phyloP scores from a whole-genome alignment of 2,797 vertebrate species.

The Gymnothorax javanicus region DNA sequence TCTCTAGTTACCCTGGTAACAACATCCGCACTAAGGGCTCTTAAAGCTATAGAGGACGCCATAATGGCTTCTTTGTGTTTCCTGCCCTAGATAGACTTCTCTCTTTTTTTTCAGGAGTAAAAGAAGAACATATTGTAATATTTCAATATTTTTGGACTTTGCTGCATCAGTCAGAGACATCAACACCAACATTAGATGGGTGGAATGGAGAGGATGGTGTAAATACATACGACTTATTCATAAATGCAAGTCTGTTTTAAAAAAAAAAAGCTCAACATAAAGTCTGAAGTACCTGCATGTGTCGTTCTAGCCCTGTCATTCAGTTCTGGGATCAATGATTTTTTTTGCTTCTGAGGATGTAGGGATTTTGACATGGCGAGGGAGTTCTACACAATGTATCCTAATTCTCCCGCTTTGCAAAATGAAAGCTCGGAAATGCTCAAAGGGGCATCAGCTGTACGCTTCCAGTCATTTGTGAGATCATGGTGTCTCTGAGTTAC shows the following conservation, averaged over 20 bases:
- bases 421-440: not conserved
- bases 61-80: constrained; percentile 50
- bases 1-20: constrained; percentile 90
- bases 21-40: constrained; percentile 76
- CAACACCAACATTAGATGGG: not conserved
- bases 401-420: constrained; percentile 20
- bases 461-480: not conserved
- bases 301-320: constrained; percentile 2
- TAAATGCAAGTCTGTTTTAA: not conserved
- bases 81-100: constrained; percentile 50
- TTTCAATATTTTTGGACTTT: not conserved
- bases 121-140: not conserved
- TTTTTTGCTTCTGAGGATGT: not conserved
- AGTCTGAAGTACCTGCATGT: constrained; percentile 20
- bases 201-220: not conserved
- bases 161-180: not conserved
- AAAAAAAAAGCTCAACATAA: not conserved
- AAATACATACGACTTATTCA: not conserved
- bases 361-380: constrained; percentile 1
- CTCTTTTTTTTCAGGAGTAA: not conserved
- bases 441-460: not conserved
- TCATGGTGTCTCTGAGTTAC: not conserved
- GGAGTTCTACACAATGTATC: constrained; percentile 31
- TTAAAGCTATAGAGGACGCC: constrained; percentile 74
- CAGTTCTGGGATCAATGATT: constrained; percentile 3